A percentile compares a stretch with the other conserved stretches of the same genome.
Evolutionary conservation across 2,888 invertebrate genomes (phyloP).

Genomic region (Drosophila kuntzei): DNA sequence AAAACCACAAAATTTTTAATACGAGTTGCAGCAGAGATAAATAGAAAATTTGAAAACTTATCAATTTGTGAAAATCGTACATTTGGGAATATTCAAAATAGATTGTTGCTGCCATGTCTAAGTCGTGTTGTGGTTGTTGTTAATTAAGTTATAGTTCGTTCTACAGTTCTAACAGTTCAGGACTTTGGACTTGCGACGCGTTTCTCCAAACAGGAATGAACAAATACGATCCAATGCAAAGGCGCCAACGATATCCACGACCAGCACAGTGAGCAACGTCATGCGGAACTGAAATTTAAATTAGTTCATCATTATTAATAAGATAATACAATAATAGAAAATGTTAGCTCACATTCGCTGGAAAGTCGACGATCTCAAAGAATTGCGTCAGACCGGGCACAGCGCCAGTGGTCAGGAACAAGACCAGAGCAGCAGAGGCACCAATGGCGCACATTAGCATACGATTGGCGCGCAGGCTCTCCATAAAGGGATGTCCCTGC

Average conservation of each 20-base stretch:
- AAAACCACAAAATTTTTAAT: constrained; percentile 27
- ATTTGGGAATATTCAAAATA: constrained; percentile 6
- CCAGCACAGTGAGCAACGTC: constrained; percentile 92
- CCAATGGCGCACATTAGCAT: constrained; percentile 96
- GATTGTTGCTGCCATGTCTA: constrained; percentile 19
- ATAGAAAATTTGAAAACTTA: constrained; percentile 13
- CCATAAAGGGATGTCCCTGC: constrained; percentile 99
- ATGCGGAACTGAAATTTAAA: constrained; percentile 91
- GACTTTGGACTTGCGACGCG: constrained; percentile 86
- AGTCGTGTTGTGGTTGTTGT: constrained; percentile 11
- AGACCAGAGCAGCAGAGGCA: constrained; percentile 92
- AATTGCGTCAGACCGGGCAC: constrained; percentile 94
- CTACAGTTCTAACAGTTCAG: constrained; percentile 61
- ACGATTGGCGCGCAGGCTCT: constrained; percentile 96
- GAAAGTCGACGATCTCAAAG: constrained; percentile 98
- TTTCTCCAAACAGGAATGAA: constrained; percentile 94
- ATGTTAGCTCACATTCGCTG: constrained; percentile 91
- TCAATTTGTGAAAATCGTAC: constrained; percentile 19
- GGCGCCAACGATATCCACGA: constrained; percentile 94
- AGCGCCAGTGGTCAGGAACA: constrained; percentile 93
- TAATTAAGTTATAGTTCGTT: constrained; percentile 8
- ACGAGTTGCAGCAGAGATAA: constrained; percentile 30
- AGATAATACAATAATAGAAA: neutral
- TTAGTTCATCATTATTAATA: constrained; percentile 62
- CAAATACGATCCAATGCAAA: constrained; percentile 94